Conservation (phyloP, 1,140 invertebrate species). For the Aphis gossypii region DNA sequence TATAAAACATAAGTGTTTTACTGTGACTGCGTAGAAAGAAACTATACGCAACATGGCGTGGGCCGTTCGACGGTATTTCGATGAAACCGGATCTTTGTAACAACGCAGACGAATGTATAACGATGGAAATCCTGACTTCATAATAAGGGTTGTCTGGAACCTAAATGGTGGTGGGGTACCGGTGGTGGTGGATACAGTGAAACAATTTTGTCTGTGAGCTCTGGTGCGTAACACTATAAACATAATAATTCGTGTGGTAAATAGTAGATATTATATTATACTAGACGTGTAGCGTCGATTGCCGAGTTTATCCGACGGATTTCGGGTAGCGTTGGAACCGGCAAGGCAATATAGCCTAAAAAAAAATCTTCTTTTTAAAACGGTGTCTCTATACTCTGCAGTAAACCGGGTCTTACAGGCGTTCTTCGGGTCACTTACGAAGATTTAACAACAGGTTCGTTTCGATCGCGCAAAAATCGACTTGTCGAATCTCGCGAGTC, state of each 20-base stretch:
- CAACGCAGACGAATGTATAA: background rate
- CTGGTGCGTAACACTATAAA: background rate
- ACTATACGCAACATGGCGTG: no score
- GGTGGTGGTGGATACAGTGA: background rate
- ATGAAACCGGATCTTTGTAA: background rate
- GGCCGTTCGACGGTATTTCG: background rate
- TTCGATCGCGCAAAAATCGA: background rate
- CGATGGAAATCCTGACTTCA: background rate
- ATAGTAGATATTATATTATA: background rate
- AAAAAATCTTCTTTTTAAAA: slow-evolving; percentile 6
- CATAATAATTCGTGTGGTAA: background rate
- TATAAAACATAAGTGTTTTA: background rate
- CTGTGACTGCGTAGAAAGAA: background rate
- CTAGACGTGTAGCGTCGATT: background rate
- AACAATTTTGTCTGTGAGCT: background rate
- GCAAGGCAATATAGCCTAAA: background rate
- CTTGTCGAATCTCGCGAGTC: background rate
- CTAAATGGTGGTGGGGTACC: background rate
- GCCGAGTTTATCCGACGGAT: background rate
- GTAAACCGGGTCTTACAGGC: background rate
- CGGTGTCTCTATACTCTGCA: background rate
- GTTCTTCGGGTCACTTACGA: background rate
- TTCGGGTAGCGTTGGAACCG: background rate
- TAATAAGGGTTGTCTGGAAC: background rate
- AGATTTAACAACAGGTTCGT: background rate